Base-by-base conservation (phyloP, 1,140 invertebrate species). In the Thaumetopoea pityocampa region DNA sequence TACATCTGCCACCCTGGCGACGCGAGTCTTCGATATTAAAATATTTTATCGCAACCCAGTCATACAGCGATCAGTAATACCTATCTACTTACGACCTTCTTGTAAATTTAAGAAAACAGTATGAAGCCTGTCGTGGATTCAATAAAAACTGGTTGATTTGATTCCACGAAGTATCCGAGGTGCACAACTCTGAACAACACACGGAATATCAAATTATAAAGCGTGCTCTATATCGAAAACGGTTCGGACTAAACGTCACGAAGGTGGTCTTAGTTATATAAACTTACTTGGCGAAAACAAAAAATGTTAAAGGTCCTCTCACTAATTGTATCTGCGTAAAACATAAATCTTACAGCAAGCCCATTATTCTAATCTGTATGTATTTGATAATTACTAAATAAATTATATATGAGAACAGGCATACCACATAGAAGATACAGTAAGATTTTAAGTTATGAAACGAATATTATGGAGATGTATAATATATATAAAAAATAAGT, bases 1-100 rank as follows among this genome's bases (percentile, higher is more conserved):
- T 65, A 38, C 65, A 62, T 64, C 73, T 77, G 62, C 77, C 77
- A 82, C 78, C 78, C 72, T 66, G 67, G 47, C 64, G 53, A 63
- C 63, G 62, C 48, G 38, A 14, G 45, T 46, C 38, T 60, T 59
- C 46, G 55, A 61, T 64, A 58, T 69, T 67, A 50, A 68, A 66
- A 71, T 51, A 50, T 38, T 43, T 43, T 49, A 58, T 59, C 27
- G 44, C 18, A 29, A 52, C 52, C 52, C 45, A 59, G 63, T 64
- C 63, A 60, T 62, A 54, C 59, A 63, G 37, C 42, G 60, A 67
- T 71, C 61, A 55, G 67, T 70, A 74, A 67, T 63, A 55, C 61
- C 56, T 45, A 57, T 43, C 38, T 54, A 51, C 54, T 67, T 74
- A 61, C 34, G 68, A 54, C 54, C 56, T 69, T 79, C 35, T 66